Evolutionary conservation across 2,113 vertebrate genomes (phyloP).

Genomic region (Odocoileus virginianus): DNA sequence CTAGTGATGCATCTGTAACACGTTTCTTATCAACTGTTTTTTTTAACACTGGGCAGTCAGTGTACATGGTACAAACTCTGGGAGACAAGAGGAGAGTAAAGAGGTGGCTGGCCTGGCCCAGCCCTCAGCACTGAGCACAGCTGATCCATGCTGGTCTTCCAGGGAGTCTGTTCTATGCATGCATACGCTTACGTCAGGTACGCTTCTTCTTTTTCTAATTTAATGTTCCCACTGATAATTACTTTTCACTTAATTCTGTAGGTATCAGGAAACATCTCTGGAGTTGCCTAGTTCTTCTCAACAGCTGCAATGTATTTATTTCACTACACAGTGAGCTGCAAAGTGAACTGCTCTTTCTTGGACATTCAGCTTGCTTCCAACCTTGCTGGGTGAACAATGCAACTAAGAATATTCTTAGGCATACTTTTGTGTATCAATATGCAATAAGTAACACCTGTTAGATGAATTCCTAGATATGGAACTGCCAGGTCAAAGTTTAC

Average conservation of each 20-base stretch:
- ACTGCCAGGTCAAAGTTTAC: not conserved
- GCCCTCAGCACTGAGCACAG: no score
- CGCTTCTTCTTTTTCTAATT: not conserved
- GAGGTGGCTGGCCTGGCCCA: rapidly evolving
- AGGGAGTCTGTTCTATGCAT: not conserved
- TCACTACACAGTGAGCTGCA: not conserved
- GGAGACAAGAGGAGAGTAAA: not conserved
- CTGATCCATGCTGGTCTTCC: not conserved
- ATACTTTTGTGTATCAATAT: not conserved
- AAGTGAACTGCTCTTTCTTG: not conserved
- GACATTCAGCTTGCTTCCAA: not conserved
- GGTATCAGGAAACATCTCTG: not conserved
- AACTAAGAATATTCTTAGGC: not conserved
- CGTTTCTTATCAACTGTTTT: not conserved
- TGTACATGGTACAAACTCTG: not conserved
- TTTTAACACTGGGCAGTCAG: not conserved
- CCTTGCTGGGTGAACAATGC: not conserved
- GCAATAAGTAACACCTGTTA: not conserved
- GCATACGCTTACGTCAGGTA: not conserved
- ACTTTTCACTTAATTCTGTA: not conserved
- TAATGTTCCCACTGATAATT: not conserved
- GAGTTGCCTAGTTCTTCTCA: not conserved
- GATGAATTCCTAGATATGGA: not conserved
- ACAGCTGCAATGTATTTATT: not conserved
- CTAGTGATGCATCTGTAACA: not conserved